Percentiles rank a stretch among this genome's conserved stretches.
phyloP scores from a whole-genome alignment of 1,140 invertebrate species.

The Pseudomyrmex dendroicus region DNA sequence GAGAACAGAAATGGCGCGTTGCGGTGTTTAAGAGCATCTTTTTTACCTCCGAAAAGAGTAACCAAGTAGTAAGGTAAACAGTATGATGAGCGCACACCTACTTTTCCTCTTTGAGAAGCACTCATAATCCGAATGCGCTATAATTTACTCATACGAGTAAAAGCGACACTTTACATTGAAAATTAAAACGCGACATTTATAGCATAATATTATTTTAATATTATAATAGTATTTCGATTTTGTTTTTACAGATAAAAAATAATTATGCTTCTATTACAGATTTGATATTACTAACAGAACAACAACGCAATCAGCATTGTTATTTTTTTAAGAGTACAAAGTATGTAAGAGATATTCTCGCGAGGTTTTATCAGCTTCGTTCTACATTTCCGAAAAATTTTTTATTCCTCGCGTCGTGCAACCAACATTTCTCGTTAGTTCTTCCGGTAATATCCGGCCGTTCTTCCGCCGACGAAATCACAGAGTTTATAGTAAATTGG shows the following conservation, averaged over 20 bases:
- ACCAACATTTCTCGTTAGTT: slow-evolving; percentile 58
- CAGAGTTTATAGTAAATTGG: slow-evolving; percentile 77
- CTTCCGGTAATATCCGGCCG: slow-evolving; percentile 70
- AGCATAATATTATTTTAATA: not conserved
- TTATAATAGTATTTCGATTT: not conserved
- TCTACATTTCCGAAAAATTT: not conserved
- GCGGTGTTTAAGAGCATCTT: not conserved
- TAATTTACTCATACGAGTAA: not conserved
- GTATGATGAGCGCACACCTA: not conserved
- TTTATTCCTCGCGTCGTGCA: slow-evolving; percentile 45
- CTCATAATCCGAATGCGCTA: not conserved
- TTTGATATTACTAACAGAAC: not conserved
- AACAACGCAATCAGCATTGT: not conserved
- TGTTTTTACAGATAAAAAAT: no score
- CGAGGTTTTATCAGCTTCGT: no score
- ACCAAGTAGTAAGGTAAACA: not conserved
- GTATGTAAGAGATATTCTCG: no score
- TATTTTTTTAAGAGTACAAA: not conserved
- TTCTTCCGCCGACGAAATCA: slow-evolving; percentile 69
- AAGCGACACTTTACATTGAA: not conserved
- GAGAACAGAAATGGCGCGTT: not conserved
- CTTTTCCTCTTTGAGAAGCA: not conserved
- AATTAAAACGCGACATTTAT: not conserved
- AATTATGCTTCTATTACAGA: no score
- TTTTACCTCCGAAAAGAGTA: not conserved